Conservation (phyloP, 1,140 invertebrate genomes). For the Megathymus violae region DNA sequence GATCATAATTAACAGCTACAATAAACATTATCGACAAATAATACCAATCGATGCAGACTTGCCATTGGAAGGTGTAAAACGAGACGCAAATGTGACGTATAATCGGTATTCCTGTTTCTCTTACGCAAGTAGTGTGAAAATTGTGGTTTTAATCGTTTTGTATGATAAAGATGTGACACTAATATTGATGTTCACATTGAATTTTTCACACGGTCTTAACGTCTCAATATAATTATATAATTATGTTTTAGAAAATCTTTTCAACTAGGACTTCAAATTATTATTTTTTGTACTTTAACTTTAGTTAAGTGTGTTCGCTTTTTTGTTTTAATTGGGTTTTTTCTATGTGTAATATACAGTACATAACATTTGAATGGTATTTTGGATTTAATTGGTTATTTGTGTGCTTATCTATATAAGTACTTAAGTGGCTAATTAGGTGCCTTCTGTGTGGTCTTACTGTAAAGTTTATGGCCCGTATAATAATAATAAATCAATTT, state of each 20-base stretch:
- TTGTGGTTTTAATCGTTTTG: slow-evolving; percentile 5
- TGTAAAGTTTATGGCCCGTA: slow-evolving; percentile 15
- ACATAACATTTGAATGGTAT: neutral
- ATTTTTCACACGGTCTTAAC: neutral
- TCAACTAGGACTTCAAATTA: no score
- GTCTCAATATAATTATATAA: neutral
- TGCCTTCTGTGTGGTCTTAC: slow-evolving; percentile 12
- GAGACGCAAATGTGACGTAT: slow-evolving; percentile 2
- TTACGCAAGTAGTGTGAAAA: slow-evolving; percentile 4
- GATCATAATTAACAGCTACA: no score
- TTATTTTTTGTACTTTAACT: no score
- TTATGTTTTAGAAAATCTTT: no score
- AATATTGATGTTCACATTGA: neutral
- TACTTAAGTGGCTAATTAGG: slow-evolving; percentile 5
- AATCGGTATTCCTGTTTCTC: slow-evolving; percentile 1
- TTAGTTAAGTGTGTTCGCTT: no score
- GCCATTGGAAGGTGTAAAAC: neutral
- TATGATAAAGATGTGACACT: neutral
- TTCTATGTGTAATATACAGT: neutral
- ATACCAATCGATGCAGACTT: neutral
- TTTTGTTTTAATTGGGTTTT: neutral
- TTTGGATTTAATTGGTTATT: neutral
- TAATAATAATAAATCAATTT: slow-evolving; percentile 20
- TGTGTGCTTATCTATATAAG: neutral
- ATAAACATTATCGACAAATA: neutral